phyloP scores from a whole-genome alignment of 2,888 invertebrate genomes.

The Chamaedrilus cognettii region DNA sequence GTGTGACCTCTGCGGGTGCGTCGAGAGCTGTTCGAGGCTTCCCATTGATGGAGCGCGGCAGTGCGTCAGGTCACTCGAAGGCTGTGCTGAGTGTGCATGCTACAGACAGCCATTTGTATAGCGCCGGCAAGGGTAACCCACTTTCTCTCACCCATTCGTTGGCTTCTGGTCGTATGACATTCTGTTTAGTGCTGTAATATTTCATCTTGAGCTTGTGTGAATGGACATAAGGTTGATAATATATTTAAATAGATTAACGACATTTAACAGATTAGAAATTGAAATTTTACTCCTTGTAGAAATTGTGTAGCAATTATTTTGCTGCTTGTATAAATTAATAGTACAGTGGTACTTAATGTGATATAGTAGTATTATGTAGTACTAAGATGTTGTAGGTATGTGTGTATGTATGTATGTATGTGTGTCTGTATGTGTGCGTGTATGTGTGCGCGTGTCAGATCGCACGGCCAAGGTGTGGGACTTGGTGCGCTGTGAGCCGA shows the following conservation, averaged over 20 bases:
- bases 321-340: no score
- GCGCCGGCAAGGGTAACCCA: slow-evolving; percentile 84
- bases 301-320: no score
- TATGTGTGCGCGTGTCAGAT: slow-evolving; percentile 60
- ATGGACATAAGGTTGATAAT: no score
- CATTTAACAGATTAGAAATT: no score
- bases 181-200: not conserved
- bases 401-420: not conserved
- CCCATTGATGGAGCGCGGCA: slow-evolving; percentile 72
- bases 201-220: not conserved
- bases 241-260: no score
- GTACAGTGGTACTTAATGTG: no score
- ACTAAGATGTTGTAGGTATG: not conserved
- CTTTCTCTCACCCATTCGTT: slow-evolving; percentile 1
- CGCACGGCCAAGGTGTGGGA: slow-evolving; percentile 88
- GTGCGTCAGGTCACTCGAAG: slow-evolving; percentile 82
- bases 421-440: no score
- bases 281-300: no score
- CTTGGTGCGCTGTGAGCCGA: slow-evolving; percentile 73
- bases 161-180: not conserved
- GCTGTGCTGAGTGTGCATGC: slow-evolving; percentile 79
- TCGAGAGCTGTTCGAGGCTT: slow-evolving; percentile 2
- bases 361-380: no score
- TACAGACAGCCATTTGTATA: slow-evolving; percentile 74
- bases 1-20: not conserved